Percentiles rank a stretch among this genome's conserved stretches.
Conservation (phyloP, 2,888 invertebrate species). For the Anoplius nigerrimus region DNA sequence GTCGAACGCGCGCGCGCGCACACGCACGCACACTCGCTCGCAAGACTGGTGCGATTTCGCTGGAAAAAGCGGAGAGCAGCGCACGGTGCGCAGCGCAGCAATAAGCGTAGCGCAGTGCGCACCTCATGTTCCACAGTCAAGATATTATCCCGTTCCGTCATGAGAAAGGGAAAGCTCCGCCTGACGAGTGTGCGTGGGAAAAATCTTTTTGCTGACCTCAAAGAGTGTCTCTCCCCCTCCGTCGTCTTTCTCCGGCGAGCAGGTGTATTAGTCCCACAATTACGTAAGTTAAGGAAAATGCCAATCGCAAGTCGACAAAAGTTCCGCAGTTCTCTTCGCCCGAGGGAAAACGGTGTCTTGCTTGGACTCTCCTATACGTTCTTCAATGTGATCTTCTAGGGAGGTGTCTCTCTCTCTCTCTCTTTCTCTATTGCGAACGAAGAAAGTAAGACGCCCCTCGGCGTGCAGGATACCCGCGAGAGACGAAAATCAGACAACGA, state of each 20-base stretch:
- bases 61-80: not conserved
- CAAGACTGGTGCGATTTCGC: not conserved
- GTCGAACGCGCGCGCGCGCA: too few species aligned
- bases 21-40: slow-evolving; percentile 5
- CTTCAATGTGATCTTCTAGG: too few species aligned
- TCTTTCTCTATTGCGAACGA: not conserved
- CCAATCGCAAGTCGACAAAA: slow-evolving; percentile 24
- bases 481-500: not conserved
- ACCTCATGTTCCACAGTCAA: slow-evolving; percentile 36
- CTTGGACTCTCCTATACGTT: too few species aligned
- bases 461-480: slow-evolving; percentile 8
- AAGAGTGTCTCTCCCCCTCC: slow-evolving; percentile 6
- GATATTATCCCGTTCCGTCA: slow-evolving; percentile 28
- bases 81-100: slow-evolving; percentile 13
- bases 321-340: slow-evolving; percentile 7
- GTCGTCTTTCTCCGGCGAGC: slow-evolving; percentile 20
- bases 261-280: not conserved
- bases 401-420: not conserved
- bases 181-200: slow-evolving; percentile 33
- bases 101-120: not conserved
- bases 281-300: slow-evolving; percentile 37
- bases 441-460: slow-evolving; percentile 1
- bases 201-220: slow-evolving; percentile 42
- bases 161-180: slow-evolving; percentile 48
- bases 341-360: not conserved